A percentile compares a stretch with the other conserved stretches of the same genome.
phyloP scores from a whole-genome alignment of 2,113 vertebrate genomes.

The Bucco capensis region DNA sequence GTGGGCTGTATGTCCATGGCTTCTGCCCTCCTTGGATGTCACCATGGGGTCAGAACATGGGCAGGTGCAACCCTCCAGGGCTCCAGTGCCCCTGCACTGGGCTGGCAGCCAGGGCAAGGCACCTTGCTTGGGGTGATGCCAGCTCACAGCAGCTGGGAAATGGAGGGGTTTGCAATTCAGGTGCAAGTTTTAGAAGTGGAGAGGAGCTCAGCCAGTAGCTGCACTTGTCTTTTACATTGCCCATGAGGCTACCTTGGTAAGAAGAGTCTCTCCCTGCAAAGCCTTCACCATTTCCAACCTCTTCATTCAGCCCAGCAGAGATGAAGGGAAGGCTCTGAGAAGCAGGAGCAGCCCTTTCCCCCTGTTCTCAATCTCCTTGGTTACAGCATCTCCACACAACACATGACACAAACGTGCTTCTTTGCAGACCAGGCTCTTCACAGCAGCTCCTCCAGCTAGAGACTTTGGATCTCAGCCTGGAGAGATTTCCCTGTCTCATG shows the following conservation, averaged over 20 bases:
- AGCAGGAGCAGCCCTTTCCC: neutral
- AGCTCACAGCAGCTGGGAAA: neutral
- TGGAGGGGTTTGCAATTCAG: fast-evolving
- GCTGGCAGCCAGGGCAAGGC: fast-evolving
- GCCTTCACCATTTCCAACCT: fast-evolving
- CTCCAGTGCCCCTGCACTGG: neutral
- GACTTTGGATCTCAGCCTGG: no score
- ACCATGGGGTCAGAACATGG: fast-evolving
- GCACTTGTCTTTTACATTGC: no score
- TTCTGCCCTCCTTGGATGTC: fast-evolving
- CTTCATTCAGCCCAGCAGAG: neutral
- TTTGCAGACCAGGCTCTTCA: neutral
- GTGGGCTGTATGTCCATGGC: fast-evolving
- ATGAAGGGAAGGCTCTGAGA: neutral
- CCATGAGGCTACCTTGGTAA: neutral
- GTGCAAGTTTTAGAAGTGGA: neutral
- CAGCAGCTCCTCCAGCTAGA: neutral
- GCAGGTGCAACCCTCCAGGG: neutral
- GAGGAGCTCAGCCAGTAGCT: neutral
- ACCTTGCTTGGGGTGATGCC: fast-evolving
- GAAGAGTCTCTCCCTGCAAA: neutral
- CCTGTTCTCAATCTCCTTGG: neutral
- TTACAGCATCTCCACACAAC: neutral
- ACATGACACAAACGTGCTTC: fast-evolving
- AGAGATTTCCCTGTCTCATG: neutral